Percentiles rank a stretch among this genome's conserved stretches.
phyloP scores from a whole-genome alignment of 2,113 vertebrate genomes.

The Notarius quadriscutis region DNA sequence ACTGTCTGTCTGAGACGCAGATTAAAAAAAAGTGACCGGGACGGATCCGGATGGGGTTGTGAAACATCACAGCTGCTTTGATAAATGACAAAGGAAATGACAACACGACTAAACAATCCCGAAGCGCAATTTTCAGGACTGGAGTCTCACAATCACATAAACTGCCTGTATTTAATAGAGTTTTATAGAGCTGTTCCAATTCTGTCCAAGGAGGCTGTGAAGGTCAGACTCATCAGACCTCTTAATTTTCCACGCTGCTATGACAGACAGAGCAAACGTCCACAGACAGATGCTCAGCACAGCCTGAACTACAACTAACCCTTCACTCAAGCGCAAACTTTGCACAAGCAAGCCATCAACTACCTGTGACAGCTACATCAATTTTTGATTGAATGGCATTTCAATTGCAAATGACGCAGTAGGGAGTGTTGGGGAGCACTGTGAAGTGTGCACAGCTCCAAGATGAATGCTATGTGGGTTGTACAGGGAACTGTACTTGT shows the following conservation, averaged over 20 bases:
- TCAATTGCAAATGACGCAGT: conserved; percentile 4
- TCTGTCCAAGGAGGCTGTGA: conserved; percentile 15
- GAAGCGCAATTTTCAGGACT: background rate
- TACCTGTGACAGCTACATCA: background rate
- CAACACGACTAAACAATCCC: conserved; percentile 4
- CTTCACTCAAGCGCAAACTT: conserved; percentile 5
- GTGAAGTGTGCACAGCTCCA: background rate
- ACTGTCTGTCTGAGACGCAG: conserved; percentile 19
- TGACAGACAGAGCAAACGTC: conserved; percentile 8
- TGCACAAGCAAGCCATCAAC: background rate
- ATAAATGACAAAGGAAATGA: conserved; percentile 9
- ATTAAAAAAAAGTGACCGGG: conserved; percentile 9
- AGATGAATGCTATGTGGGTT: conserved; percentile 18
- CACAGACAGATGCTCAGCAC: background rate
- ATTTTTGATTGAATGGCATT: conserved; percentile 12
- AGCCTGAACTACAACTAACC: background rate
- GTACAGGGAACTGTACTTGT: conserved; percentile 11
- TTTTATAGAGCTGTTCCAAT: conserved; percentile 7
- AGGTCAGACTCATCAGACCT: conserved; percentile 28
- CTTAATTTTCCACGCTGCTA: background rate
- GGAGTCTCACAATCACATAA: background rate
- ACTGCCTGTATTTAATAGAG: conserved; percentile 3
- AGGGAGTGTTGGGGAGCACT: background rate
- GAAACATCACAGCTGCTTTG: conserved; percentile 9
- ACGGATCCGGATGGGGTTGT: background rate